Percentiles rank a stretch among this genome's conserved stretches.
Evolutionary conservation across 2,113 vertebrate species (phyloP).

Genomic region (Myiozetetes cayanensis): DNA sequence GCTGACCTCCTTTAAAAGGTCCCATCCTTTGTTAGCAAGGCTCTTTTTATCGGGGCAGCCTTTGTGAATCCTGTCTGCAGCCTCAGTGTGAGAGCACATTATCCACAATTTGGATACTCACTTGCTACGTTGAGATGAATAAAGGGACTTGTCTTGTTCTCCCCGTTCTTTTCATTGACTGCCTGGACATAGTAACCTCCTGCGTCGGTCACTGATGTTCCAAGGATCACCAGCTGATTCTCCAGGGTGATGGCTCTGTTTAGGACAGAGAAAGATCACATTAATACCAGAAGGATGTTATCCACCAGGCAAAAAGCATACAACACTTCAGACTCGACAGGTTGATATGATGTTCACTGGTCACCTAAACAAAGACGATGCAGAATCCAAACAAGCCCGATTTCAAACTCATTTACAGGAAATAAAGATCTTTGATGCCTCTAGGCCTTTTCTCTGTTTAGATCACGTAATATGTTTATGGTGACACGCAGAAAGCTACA

Average conservation of each 20-base stretch:
- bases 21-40: neutral
- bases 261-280: neutral
- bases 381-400: fast-evolving
- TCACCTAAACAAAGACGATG: neutral
- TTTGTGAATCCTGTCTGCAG: neutral
- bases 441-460: neutral
- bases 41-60: neutral
- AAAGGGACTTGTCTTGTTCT: slow-evolving; percentile 84
- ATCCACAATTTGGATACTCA: slow-evolving; percentile 56
- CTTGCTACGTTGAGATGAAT: slow-evolving; percentile 80
- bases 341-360: neutral
- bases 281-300: neutral
- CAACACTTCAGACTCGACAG: neutral
- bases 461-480: neutral
- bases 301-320: neutral
- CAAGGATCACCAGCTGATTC: slow-evolving; percentile 90
- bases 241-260: slow-evolving; percentile 86
- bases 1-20: neutral
- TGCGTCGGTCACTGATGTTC: slow-evolving; percentile 65
- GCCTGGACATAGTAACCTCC: slow-evolving; percentile 88
- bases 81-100: neutral
- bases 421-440: neutral
- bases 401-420: neutral
- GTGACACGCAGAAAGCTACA: neutral
- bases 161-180: slow-evolving; percentile 87